Conservation (phyloP, 2,797 vertebrate genomes). For the Nyctalus aviator region DNA sequence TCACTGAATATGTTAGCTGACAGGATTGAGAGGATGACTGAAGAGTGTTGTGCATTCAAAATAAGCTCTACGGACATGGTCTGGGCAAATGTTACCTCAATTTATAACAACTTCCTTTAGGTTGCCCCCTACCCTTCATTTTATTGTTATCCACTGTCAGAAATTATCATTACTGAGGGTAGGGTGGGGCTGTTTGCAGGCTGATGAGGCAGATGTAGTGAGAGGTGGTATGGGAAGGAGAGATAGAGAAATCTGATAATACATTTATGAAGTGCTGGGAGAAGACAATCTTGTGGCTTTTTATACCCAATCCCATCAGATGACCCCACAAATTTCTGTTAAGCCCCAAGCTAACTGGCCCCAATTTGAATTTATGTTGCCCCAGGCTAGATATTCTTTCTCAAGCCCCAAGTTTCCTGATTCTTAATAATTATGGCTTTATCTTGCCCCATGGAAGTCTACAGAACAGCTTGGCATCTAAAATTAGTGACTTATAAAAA, state of each 20-base stretch:
- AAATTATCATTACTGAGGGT: not conserved
- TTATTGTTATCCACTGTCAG: slow-evolving; percentile 13
- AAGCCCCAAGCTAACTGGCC: not conserved
- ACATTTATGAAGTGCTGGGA: not conserved
- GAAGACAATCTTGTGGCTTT: not conserved
- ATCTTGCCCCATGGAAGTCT: not conserved
- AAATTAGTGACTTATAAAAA: too few species aligned
- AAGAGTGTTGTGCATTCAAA: not conserved
- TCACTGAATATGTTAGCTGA: slow-evolving; percentile 28
- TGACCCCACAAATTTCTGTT: not conserved
- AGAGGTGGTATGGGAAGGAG: not conserved
- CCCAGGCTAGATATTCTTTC: not conserved
- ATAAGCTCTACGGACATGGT: not conserved
- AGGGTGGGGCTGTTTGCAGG: not conserved
- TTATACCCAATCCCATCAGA: not conserved
- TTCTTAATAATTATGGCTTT: slow-evolving; percentile 60
- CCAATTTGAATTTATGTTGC: slow-evolving; percentile 1
- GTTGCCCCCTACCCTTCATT: not conserved
- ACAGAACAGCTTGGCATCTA: slow-evolving; percentile 9
- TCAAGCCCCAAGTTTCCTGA: not conserved
- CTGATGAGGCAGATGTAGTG: not conserved
- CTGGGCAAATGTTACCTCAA: not conserved
- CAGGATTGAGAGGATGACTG: not conserved
- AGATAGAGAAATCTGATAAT: not conserved
- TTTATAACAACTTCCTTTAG: not conserved